These are phyloP conservation scores for Tapera naevia DNA, from an alignment of 2,797 vertebrate species.

Conservation along the genomic window DNA sequence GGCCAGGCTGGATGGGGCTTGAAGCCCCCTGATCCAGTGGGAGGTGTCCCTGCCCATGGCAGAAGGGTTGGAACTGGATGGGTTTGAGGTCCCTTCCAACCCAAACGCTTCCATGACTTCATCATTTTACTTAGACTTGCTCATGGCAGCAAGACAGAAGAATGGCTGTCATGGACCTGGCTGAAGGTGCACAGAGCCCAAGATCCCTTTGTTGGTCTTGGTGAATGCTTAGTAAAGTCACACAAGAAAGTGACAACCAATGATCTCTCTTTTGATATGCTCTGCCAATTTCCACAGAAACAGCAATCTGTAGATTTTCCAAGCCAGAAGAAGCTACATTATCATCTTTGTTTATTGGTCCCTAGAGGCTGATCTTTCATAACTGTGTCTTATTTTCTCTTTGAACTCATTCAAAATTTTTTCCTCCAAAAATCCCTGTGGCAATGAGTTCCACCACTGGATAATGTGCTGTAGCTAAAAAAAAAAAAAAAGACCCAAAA, in stretches of 20 bases:
- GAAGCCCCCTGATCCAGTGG: no score
- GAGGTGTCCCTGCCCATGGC: no score
- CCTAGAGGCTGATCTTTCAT: neutral
- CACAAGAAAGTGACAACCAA: neutral
- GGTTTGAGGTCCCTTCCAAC: no score
- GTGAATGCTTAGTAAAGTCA: neutral
- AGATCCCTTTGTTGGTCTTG: neutral
- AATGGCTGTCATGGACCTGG: neutral
- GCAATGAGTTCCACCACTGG: neutral
- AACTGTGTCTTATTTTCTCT: neutral
- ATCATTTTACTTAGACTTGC: neutral
- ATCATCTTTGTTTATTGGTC: neutral
- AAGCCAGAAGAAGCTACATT: neutral
- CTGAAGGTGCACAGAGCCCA: neutral
- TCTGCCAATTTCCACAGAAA: neutral
- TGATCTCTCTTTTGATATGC: neutral
- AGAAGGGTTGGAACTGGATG: no score
- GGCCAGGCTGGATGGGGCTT: no score
- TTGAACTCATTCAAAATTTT: neutral
- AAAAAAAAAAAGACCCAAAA: neutral
- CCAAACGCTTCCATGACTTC: no score
- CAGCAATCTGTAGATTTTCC: neutral
- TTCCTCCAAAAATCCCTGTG: neutral
- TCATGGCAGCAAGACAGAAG: accelerated
- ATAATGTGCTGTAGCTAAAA: neutral